Percentiles rank a stretch among this genome's conserved stretches.
phyloP scores from a whole-genome alignment of 2,113 vertebrate species.

The Cyanistes caeruleus region DNA sequence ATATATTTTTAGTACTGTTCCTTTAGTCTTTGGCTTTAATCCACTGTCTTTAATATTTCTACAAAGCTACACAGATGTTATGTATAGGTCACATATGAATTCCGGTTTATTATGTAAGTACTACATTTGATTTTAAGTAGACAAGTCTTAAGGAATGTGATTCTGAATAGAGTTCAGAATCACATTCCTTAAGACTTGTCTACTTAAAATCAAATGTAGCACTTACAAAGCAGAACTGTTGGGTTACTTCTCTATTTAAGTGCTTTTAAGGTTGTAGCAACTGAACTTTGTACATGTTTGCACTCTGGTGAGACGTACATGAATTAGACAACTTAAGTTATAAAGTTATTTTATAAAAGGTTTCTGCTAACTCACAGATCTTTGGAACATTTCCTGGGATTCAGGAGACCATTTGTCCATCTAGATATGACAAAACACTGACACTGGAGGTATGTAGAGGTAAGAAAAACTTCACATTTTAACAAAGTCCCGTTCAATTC shows the following conservation, averaged over 20 bases:
- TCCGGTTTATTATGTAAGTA: neutral
- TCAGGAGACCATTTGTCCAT: neutral
- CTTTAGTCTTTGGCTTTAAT: neutral
- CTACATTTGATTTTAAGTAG: too few relatives aligned
- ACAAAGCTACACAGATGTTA: neutral
- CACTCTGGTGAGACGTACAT: neutral
- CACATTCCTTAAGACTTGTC: neutral
- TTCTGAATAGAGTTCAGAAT: neutral
- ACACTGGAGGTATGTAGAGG: neutral
- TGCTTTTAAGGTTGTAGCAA: neutral
- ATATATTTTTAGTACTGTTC: neutral
- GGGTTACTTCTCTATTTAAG: neutral
- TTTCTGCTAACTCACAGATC: rapidly evolving
- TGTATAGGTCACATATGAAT: neutral
- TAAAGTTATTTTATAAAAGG: neutral
- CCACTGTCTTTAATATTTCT: neutral
- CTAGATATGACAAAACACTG: neutral
- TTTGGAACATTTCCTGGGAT: neutral
- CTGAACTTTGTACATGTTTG: neutral
- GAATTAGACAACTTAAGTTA: neutral
- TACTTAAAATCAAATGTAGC: neutral
- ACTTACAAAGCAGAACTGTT: neutral
- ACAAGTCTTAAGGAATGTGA: too few relatives aligned
- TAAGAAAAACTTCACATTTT: neutral
- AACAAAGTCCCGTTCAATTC: neutral